Evolutionary conservation across 2,888 invertebrate genomes (phyloP).

Genomic region (Barypeithes pellucidus): DNA sequence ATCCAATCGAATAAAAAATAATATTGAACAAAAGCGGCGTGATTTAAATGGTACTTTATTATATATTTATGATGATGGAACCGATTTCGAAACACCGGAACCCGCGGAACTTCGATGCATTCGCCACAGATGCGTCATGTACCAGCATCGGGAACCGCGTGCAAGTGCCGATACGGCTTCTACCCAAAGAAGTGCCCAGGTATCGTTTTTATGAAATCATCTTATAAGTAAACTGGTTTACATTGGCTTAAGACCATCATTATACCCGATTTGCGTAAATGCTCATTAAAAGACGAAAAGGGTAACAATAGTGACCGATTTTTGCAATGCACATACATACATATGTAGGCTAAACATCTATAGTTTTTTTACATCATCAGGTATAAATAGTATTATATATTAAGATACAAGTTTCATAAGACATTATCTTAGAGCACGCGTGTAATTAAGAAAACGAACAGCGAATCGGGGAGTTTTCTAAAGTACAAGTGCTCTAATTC

Average conservation of each 20-base stretch:
- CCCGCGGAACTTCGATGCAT: background rate
- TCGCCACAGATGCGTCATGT: conserved; percentile 13
- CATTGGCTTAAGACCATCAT: conserved; percentile 30
- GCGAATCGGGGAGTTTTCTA: no score
- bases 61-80: background rate
- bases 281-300: conserved; percentile 21
- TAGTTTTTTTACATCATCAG: no score
- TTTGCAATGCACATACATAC: conserved; percentile 4
- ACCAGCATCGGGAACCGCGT: conserved; percentile 30
- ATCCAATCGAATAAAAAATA: background rate
- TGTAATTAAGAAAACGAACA: no score
- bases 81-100: background rate
- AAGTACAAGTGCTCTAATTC: no score
- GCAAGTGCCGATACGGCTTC: conserved; percentile 19
- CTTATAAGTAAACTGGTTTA: conserved; percentile 33
- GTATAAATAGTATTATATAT: no score
- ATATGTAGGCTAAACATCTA: no score
- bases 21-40: no score
- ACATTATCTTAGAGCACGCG: no score
- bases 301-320: conserved; percentile 16
- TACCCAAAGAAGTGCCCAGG: conserved; percentile 31
- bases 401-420: no score
- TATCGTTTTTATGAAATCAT: conserved; percentile 43
- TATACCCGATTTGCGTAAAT: conserved; percentile 37
- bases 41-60: no score